Conservation (phyloP, 2,888 invertebrate genomes). For the Drosophila hamatofila region DNA sequence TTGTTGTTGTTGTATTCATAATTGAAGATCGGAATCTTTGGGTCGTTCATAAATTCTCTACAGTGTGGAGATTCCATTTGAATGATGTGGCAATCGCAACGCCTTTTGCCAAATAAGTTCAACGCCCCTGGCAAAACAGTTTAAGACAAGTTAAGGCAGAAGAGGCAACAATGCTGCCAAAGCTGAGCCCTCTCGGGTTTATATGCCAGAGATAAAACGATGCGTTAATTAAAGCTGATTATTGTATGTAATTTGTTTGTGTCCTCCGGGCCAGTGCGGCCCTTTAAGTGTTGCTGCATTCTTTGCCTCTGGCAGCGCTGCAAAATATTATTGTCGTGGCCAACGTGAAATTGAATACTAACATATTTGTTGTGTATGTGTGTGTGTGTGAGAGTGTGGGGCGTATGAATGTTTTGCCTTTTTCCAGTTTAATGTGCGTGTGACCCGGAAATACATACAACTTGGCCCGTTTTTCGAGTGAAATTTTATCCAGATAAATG, state of each 20-base stretch:
- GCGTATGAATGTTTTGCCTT: slow-evolving; percentile 31
- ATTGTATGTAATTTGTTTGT: slow-evolving; percentile 73
- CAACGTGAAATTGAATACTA: slow-evolving; percentile 60
- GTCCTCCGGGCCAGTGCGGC: slow-evolving; percentile 61
- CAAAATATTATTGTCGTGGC: slow-evolving; percentile 63
- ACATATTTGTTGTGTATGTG: slow-evolving; percentile 1
- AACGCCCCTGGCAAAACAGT: slow-evolving; percentile 44
- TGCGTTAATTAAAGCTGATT: slow-evolving; percentile 78
- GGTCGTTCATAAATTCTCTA: slow-evolving; percentile 58
- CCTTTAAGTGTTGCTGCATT: slow-evolving; percentile 56
- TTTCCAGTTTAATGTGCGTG: slow-evolving; percentile 53
- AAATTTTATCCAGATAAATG: slow-evolving; percentile 72
- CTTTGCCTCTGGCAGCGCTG: slow-evolving; percentile 52
- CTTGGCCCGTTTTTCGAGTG: slow-evolving; percentile 41
- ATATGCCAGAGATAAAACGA: slow-evolving; percentile 60
- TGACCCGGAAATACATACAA: slow-evolving; percentile 66
- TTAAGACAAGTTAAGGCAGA: slow-evolving; percentile 12
- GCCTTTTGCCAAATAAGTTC: slow-evolving; percentile 73
- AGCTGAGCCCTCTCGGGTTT: slow-evolving; percentile 42
- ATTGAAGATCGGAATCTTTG: slow-evolving; percentile 70
- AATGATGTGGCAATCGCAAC: slow-evolving; percentile 49
- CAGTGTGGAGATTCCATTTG: slow-evolving; percentile 61
- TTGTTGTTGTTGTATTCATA: slow-evolving; percentile 47
- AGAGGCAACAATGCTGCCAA: not conserved
- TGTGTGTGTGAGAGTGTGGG: not conserved